Conservation (phyloP, 2,888 invertebrate genomes). For the Ceramica pisi region DNA sequence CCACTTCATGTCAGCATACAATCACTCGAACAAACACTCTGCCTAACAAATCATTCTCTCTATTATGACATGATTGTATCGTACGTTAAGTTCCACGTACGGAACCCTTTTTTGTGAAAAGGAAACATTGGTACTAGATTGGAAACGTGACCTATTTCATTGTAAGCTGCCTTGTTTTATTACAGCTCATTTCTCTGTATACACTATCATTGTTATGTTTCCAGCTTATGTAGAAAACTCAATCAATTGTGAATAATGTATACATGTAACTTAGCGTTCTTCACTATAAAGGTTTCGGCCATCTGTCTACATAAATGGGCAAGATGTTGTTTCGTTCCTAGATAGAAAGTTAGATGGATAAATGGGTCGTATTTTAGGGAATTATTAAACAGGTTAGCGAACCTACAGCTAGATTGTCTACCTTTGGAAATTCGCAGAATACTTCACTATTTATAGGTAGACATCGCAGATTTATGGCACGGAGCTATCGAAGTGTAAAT, state of each 20-base stretch:
- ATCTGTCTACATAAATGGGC: conserved; percentile 43
- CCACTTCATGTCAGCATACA: conserved; percentile 30
- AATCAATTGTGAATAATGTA: conserved; percentile 57
- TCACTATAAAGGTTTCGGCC: conserved; percentile 13
- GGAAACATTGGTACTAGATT: conserved; percentile 63
- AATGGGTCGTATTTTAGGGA: conserved; percentile 18
- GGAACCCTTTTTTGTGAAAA: conserved; percentile 60
- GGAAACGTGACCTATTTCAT: conserved; percentile 68
- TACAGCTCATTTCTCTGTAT: conserved; percentile 59
- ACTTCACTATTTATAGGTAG: background rate
- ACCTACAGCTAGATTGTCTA: background rate
- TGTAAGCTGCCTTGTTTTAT: conserved; percentile 56
- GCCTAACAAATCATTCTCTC: conserved; percentile 49
- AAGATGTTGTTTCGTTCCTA: conserved; percentile 25
- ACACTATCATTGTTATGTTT: conserved; percentile 58
- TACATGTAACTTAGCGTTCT: conserved; percentile 17
- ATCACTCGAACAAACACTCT: conserved; percentile 33
- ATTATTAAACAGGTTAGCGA: conserved; percentile 25
- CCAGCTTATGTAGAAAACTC: conserved; percentile 54
- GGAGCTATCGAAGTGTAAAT: conserved; percentile 7
- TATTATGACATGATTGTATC: conserved; percentile 59
- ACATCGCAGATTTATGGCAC: background rate
- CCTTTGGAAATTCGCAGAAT: conserved; percentile 4
- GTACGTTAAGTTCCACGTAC: conserved; percentile 53
- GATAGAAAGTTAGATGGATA: conserved; percentile 11